These are phyloP conservation scores for Drepana arcuata DNA, from an alignment of 1,140 invertebrate genomes.

Conservation along the genomic window DNA sequence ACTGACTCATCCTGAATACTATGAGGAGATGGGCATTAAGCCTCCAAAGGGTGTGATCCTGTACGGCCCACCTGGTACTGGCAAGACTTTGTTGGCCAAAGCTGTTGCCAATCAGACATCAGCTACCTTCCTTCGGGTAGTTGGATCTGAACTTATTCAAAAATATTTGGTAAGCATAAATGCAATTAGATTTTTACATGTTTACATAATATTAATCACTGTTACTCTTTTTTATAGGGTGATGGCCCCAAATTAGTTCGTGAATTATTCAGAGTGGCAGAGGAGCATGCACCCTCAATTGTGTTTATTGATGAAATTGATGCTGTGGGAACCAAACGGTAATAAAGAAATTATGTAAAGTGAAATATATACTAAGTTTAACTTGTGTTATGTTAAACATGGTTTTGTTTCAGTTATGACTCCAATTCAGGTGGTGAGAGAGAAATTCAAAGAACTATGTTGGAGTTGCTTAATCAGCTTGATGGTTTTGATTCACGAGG, in stretches of 20 bases:
- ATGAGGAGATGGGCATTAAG: slow-evolving; percentile 99
- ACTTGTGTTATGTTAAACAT: slow-evolving; percentile 2
- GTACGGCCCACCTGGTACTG: slow-evolving; percentile 98
- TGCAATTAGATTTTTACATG: neutral
- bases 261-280: slow-evolving; percentile 97
- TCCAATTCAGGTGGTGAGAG: slow-evolving; percentile 99
- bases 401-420: slow-evolving; percentile 83
- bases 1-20: slow-evolving; percentile 99
- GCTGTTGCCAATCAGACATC: slow-evolving; percentile 99
- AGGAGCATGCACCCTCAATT: slow-evolving; percentile 99
- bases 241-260: slow-evolving; percentile 99
- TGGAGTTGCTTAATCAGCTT: slow-evolving; percentile 98
- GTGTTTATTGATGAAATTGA: slow-evolving; percentile 99
- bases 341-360: slow-evolving; percentile 7
- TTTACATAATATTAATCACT: slow-evolving; percentile 1
- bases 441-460: slow-evolving; percentile 99
- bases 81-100: slow-evolving; percentile 98
- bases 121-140: slow-evolving; percentile 98
- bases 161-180: slow-evolving; percentile 88
- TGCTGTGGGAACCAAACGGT: slow-evolving; percentile 98
- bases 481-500: slow-evolving; percentile 98
- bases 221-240: slow-evolving; percentile 74
- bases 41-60: slow-evolving; percentile 99
- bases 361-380: slow-evolving; percentile 1
- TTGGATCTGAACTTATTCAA: slow-evolving; percentile 99